Evolutionary conservation across 2,888 invertebrate species (phyloP).

Genomic region (Balanococcus diminutus): DNA sequence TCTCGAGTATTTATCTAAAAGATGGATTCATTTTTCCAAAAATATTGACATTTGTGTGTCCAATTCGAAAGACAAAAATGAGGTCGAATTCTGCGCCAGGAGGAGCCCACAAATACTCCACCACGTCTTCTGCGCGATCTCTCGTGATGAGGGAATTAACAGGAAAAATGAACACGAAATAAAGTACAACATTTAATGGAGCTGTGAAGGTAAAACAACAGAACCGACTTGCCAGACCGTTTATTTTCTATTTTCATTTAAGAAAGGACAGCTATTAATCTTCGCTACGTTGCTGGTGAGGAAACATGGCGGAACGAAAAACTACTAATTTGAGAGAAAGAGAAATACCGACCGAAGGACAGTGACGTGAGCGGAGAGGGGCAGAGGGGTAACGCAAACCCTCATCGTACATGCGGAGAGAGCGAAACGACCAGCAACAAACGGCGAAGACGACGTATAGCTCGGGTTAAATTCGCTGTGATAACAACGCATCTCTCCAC

Average conservation of each 20-base stretch:
- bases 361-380: neutral
- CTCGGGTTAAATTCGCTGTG: constrained; percentile 32
- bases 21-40: no score
- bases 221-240: constrained; percentile 31
- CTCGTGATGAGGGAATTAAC: constrained; percentile 25
- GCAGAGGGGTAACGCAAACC: neutral
- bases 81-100: no score
- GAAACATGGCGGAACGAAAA: constrained; percentile 32
- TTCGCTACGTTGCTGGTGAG: constrained; percentile 19
- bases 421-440: neutral
- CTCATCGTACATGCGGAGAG: neutral
- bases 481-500: constrained; percentile 36
- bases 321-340: constrained; percentile 48
- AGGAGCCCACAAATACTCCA: neutral
- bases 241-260: constrained; percentile 52
- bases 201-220: constrained; percentile 39
- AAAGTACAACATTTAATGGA: constrained; percentile 48
- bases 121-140: neutral
- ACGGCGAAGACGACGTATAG: neutral
- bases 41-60: no score
- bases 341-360: no score
- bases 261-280: constrained; percentile 52
- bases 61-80: no score
- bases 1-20: no score
- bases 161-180: constrained; percentile 49